These are phyloP conservation scores for Megalops atlanticus DNA, from an alignment of 2,113 vertebrate species.

Conservation along the genomic window DNA sequence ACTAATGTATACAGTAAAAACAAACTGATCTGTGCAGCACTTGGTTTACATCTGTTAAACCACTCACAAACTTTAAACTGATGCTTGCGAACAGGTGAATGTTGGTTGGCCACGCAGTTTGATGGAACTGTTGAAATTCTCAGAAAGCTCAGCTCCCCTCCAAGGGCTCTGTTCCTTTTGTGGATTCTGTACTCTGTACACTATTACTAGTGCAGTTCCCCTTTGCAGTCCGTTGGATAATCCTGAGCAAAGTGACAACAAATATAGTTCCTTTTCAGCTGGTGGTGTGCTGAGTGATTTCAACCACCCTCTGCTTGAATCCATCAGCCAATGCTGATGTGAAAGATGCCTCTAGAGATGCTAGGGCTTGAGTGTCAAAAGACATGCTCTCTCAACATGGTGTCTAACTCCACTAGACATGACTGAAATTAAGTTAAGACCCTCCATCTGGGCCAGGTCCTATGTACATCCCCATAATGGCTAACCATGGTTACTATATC, in stretches of 20 bases:
- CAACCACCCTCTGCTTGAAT: too few species aligned
- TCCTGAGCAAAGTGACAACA: neutral
- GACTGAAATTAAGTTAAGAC: neutral
- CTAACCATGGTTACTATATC: too few species aligned
- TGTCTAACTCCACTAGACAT: neutral
- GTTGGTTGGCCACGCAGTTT: too few species aligned
- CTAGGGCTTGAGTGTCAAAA: neutral
- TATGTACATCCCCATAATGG: too few species aligned
- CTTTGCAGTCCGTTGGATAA: neutral
- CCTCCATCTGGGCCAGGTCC: neutral
- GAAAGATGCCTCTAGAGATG: neutral
- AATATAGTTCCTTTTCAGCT: neutral
- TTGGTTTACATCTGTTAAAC: too few species aligned
- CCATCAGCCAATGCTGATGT: neutral
- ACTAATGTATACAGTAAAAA: neutral
- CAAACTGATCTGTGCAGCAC: neutral
- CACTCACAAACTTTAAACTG: too few species aligned
- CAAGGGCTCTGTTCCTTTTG: neutral
- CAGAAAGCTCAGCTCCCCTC: too few species aligned
- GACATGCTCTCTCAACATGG: neutral
- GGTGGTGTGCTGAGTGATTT: too few species aligned
- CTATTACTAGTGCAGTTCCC: neutral
- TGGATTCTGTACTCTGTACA: neutral
- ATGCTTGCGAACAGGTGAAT: too few species aligned
- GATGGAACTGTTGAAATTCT: too few species aligned